Percentiles rank a stretch among this genome's conserved stretches.
phyloP scores from a whole-genome alignment of 2,797 vertebrate species.

The Pipistrellus nathusii region DNA sequence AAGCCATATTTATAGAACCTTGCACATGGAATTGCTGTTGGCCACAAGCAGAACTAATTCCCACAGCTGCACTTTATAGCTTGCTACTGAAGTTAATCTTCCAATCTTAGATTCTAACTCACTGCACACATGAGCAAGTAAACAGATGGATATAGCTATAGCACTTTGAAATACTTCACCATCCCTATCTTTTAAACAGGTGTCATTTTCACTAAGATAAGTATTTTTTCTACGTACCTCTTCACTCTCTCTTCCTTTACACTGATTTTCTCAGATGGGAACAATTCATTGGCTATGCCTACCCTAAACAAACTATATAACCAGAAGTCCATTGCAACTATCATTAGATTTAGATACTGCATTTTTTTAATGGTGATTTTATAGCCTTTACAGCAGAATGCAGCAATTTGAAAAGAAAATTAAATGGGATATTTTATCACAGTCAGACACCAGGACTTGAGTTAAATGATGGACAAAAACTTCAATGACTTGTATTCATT shows the following conservation, averaged over 20 bases:
- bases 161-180: not conserved
- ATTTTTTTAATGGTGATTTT: not conserved
- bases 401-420: slow-evolving; percentile 47
- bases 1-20: not conserved
- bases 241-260: slow-evolving; percentile 43
- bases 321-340: not conserved
- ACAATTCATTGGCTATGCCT: not conserved
- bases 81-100: slow-evolving; percentile 37
- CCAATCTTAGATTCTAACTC: not conserved
- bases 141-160: not conserved
- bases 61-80: not conserved
- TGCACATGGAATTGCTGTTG: slow-evolving; percentile 16
- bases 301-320: slow-evolving; percentile 33
- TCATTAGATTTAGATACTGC: not conserved
- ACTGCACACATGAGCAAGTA: not conserved
- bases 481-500: slow-evolving; percentile 38
- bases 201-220: slow-evolving; percentile 17
- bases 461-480: slow-evolving; percentile 16
- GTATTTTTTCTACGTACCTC: slow-evolving; percentile 27
- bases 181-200: not conserved
- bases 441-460: not conserved
- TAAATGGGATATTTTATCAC: not conserved
- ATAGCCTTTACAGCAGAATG: slow-evolving; percentile 33
- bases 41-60: not conserved
- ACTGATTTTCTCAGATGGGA: slow-evolving; percentile 25